Conservation (phyloP, 2,888 invertebrate species). For the Cheilosia pagana region DNA sequence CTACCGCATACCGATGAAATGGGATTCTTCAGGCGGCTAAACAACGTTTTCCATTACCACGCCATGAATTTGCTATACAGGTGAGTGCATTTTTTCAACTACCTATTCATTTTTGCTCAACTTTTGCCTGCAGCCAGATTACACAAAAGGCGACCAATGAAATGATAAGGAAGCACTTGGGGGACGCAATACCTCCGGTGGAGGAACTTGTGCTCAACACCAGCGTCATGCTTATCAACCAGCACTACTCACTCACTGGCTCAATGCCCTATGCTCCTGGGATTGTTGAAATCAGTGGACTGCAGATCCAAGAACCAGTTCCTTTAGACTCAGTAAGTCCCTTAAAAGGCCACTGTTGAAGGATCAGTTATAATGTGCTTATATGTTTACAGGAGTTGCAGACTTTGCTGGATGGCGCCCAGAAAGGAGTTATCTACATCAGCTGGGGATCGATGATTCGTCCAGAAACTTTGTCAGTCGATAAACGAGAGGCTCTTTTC, state of each 20-base stretch:
- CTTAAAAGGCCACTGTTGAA: neutral
- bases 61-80: constrained; percentile 77
- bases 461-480: constrained; percentile 85
- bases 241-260: constrained; percentile 84
- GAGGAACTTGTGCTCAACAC: constrained; percentile 82
- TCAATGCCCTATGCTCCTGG: constrained; percentile 83
- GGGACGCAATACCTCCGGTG: constrained; percentile 83
- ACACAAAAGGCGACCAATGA: constrained; percentile 81
- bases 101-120: neutral
- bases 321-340: constrained; percentile 78
- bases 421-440: constrained; percentile 87
- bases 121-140: constrained; percentile 73
- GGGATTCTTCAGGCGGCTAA: constrained; percentile 81
- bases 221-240: constrained; percentile 83
- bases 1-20: constrained; percentile 83
- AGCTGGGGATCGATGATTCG: constrained; percentile 89
- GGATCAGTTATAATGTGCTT: neutral
- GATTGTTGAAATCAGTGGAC: constrained; percentile 85
- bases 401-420: constrained; percentile 85
- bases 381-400: constrained; percentile 83
- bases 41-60: constrained; percentile 82
- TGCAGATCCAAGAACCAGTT: constrained; percentile 81
- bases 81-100: constrained; percentile 71
- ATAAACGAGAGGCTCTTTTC: constrained; percentile 85
- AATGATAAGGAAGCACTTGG: constrained; percentile 82